These are phyloP conservation scores for Epinephelus lanceolatus DNA, from an alignment of 2,113 vertebrate species.

Conservation along the genomic window DNA sequence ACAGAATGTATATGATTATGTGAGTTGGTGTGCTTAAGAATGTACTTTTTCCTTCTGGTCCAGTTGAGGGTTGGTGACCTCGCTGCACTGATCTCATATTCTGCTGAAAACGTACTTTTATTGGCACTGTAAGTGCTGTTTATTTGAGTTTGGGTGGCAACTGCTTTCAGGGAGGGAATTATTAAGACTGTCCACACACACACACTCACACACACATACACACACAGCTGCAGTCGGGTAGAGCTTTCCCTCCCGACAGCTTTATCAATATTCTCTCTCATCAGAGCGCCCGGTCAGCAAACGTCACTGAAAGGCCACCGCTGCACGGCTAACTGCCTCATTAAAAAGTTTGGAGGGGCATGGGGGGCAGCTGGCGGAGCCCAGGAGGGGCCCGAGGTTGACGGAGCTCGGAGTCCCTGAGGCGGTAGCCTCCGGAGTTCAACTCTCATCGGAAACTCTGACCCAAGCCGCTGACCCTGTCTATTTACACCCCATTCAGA, in stretches of 20 bases:
- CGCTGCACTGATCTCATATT: not conserved
- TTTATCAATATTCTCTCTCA: constrained; percentile 84
- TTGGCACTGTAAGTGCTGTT: constrained; percentile 39
- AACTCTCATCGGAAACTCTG: constrained; percentile 67
- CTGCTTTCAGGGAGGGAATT: constrained; percentile 38
- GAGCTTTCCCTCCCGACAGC: constrained; percentile 69
- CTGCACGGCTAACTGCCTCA: constrained; percentile 77
- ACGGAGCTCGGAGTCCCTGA: constrained; percentile 55
- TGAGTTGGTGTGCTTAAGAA: not conserved
- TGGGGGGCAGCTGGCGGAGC: constrained; percentile 49
- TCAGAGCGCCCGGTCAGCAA: constrained; percentile 72
- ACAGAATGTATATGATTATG: not conserved
- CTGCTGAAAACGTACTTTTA: constrained; percentile 16
- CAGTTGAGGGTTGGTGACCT: not conserved
- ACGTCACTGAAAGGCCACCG: constrained; percentile 73
- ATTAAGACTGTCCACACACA: constrained; percentile 20
- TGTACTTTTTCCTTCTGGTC: not conserved
- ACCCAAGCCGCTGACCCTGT: constrained; percentile 69
- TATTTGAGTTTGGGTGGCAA: constrained; percentile 30
- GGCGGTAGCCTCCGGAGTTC: constrained; percentile 66
- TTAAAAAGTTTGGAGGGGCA: constrained; percentile 83
- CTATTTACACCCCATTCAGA: constrained; percentile 70
- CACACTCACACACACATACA: constrained; percentile 11
- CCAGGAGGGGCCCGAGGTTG: constrained; percentile 54
- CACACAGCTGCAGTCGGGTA: constrained; percentile 19